Base-by-base conservation (phyloP, 2,888 invertebrate genomes). In the Agrilus mali region DNA sequence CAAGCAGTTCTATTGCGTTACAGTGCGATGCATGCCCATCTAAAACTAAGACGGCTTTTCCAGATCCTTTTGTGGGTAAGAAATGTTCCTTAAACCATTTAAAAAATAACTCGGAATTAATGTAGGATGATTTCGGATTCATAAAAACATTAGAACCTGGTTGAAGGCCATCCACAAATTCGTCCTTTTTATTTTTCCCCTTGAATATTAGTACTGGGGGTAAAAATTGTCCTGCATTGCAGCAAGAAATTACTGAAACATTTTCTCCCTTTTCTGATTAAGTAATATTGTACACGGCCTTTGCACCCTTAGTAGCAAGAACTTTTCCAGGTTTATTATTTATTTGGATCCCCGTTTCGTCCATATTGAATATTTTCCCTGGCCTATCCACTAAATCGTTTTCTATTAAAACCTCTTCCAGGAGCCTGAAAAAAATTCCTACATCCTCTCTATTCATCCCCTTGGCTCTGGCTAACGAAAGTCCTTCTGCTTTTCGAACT, bases 221-320 rank as follows among this genome's bases (percentile, higher is more conserved):
- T n/a, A 58, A 33, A 48, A 57, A 56, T 20, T 20, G 38, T 16
- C 59, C 54, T 12, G 56, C 62, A 51, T 56, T 63, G 43, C 57
- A 60, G 42, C 62, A 61, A 27, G 44, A 33, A 20, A 60, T 53
- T 5, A 60, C 40, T 3, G 58, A 52, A 16, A 57, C 47, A 6
- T 54, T 61, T 50, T 61, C 56, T 16, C 47, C 45, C 42, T 49
- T 54, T 50, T 57, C 53, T 12, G 44, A 41, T 14, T 51, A 52
- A 37, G 55, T 52, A 33, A 55, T 20, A 8, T 40, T 37, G 33
- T 42, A 36, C 38, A 55, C 53, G 39, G 47, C 47, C 48, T 52
- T 53, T 7, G 49, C 43, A 33, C 54, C 52, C 41, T 52, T 53
- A 41, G 40, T n/a, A 4, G 17, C 4, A 17, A 17, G 3, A 17